These are phyloP conservation scores for Elephantulus edwardii DNA, from an alignment of 2,113 vertebrate genomes.

Conservation along the genomic window DNA sequence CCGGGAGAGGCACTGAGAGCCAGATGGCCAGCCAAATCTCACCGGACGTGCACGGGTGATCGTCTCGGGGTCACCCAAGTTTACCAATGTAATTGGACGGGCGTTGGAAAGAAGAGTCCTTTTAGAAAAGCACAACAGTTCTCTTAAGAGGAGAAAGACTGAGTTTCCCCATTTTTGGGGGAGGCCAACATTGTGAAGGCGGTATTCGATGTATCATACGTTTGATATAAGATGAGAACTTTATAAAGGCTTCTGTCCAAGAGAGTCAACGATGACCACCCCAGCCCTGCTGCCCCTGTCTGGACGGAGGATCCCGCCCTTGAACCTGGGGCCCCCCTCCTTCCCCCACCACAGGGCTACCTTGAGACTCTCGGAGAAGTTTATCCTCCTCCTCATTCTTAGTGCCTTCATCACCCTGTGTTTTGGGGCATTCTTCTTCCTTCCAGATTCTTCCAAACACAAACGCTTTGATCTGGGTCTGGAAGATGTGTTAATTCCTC, in stretches of 20 bases:
- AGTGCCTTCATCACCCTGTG: conserved; percentile 99
- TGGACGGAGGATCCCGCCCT: conserved; percentile 94
- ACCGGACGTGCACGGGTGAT: background rate
- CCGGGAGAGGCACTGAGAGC: background rate
- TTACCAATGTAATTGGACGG: conserved; percentile 7
- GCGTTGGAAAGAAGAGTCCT: conserved; percentile 1
- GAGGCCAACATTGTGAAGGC: background rate
- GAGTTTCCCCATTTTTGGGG: background rate
- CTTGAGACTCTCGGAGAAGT: conserved; percentile 97
- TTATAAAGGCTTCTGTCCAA: background rate
- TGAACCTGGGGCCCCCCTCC: conserved; percentile 91
- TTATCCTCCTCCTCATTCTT: conserved; percentile 98
- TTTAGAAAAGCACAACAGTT: conserved; percentile 50
- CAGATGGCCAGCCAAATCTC: background rate
- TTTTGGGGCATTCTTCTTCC: conserved; percentile 99
- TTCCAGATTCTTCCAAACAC: conserved; percentile 98
- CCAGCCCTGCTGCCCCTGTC: conserved; percentile 96
- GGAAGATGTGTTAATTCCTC: conserved; percentile 97
- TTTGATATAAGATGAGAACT: conserved; percentile 61
- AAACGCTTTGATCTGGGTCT: conserved; percentile 98
- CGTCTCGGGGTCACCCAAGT: background rate
- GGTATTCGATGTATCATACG: conserved; percentile 6
- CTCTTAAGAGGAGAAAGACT: background rate
- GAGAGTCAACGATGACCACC: conserved; percentile 89
- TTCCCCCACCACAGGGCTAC: conserved; percentile 97